Base-by-base conservation (phyloP, 35 echinoderm and acorn worm genomes). In the Strongylocentrotus purpuratus region DNA sequence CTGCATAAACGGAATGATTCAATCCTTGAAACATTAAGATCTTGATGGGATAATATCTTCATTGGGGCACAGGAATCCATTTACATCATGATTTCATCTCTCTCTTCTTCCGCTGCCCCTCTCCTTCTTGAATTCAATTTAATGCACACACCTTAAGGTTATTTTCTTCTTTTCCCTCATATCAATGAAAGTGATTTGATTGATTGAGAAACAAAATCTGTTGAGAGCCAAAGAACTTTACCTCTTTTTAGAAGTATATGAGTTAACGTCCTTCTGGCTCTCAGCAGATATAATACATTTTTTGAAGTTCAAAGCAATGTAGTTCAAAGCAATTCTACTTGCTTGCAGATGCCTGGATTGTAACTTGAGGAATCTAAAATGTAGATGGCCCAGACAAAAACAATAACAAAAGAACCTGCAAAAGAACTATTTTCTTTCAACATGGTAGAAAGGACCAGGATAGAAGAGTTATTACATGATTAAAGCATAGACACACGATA, bases 1-100 rank as follows among this genome's bases (percentile, higher is more conserved):
- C 87, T 89, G 87, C 87, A 46, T 89, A 89, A 89, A 89, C 87
- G 32, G 33, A 33, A 33, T 89, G 45, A 33, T 46, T 46, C 87
- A 89, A 89, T 89, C 87, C 32, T 15, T 25, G 33, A 45, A 59
- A 45, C 87, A 17, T 33, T 46, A 41, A 89, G 45, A 89, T 89
- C 33, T 31, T 45, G 45, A 45, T 89, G 87, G 45, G 87, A 46
- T 89, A 89, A 78, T 89, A 45, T 89, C 87, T 17, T 33, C 87
- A 46, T 31, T 89, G 45, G 33, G 7, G 87, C 87, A 7, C 20
- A 89, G 87, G 87, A 89, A 89, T 89, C 87, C 45, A n/a, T 33
- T 89, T 89, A 45, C 45, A 45, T 33, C 45, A 45, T 89, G 32
- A 89, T 89, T 46, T 33, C 87, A 45, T 33, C 87, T 89, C 87